phyloP scores from a whole-genome alignment of 1,140 invertebrate species.

The Diorhabda elongata region DNA sequence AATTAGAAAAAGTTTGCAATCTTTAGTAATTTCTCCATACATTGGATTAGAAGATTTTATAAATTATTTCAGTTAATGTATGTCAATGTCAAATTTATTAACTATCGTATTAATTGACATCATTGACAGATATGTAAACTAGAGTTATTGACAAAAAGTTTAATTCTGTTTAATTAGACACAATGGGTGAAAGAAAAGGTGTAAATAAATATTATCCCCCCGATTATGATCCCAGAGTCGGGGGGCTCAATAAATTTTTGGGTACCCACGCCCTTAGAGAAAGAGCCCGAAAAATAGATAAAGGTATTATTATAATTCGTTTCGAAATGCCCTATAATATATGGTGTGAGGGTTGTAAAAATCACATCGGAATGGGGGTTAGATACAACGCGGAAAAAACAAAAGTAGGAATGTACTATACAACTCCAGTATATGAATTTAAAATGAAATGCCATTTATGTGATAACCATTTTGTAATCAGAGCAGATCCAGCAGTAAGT shows the following conservation, averaged over 20 bases:
- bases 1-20: too few species aligned
- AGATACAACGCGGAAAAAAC: constrained; percentile 98
- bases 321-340: constrained; percentile 99
- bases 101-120: too few species aligned
- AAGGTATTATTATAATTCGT: constrained; percentile 96
- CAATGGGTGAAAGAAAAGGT: constrained; percentile 97
- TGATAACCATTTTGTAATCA: constrained; percentile 97
- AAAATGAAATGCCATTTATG: constrained; percentile 99
- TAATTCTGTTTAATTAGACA: constrained; percentile 23
- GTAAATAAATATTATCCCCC: constrained; percentile 98
- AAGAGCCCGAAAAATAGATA: constrained; percentile 86
- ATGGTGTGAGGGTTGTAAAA: constrained; percentile 96
- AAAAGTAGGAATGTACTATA: constrained; percentile 98
- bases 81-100: too few species aligned
- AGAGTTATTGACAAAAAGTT: too few species aligned
- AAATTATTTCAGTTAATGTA: too few species aligned
- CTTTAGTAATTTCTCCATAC: too few species aligned
- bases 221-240: constrained; percentile 91
- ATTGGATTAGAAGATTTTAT: too few species aligned
- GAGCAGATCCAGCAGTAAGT: constrained; percentile 94
- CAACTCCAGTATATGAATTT: constrained; percentile 96
- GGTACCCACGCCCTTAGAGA: constrained; percentile 96
- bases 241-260: constrained; percentile 89
- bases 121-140: too few species aligned
- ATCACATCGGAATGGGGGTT: constrained; percentile 99